Percentiles rank a stretch among this genome's conserved stretches.
Conservation (phyloP, 1,140 invertebrate genomes). For the Euura lappo region DNA sequence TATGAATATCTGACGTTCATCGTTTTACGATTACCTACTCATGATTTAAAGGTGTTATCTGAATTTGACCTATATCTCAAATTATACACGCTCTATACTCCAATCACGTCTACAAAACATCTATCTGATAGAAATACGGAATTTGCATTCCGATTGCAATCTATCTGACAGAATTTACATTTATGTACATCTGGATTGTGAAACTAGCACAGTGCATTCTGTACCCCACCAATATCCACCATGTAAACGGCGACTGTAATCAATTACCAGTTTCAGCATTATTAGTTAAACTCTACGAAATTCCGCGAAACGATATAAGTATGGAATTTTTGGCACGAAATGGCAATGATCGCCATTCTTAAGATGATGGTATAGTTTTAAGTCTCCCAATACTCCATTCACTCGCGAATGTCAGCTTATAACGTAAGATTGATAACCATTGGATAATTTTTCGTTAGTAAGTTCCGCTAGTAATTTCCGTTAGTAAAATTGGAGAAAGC, state of each 20-base stretch:
- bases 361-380: too few species aligned
- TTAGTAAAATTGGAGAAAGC: too few species aligned
- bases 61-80: not conserved
- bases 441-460: too few species aligned
- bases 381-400: too few species aligned
- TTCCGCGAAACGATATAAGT: too few species aligned
- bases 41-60: constrained; percentile 5
- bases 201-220: not conserved
- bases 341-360: too few species aligned
- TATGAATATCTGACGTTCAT: not conserved
- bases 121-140: not conserved
- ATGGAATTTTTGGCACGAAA: too few species aligned
- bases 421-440: too few species aligned
- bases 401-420: too few species aligned
- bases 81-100: not conserved
- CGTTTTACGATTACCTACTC: not conserved
- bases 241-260: not conserved
- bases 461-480: too few species aligned
- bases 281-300: too few species aligned
- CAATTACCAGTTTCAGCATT: not conserved
- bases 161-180: constrained; percentile 2
- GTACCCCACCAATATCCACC: not conserved
- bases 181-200: constrained; percentile 7
- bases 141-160: constrained; percentile 5
- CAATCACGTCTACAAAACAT: not conserved